Evolutionary conservation across 2,113 vertebrate genomes (phyloP).

Genomic region (Siphamia tubifer): DNA sequence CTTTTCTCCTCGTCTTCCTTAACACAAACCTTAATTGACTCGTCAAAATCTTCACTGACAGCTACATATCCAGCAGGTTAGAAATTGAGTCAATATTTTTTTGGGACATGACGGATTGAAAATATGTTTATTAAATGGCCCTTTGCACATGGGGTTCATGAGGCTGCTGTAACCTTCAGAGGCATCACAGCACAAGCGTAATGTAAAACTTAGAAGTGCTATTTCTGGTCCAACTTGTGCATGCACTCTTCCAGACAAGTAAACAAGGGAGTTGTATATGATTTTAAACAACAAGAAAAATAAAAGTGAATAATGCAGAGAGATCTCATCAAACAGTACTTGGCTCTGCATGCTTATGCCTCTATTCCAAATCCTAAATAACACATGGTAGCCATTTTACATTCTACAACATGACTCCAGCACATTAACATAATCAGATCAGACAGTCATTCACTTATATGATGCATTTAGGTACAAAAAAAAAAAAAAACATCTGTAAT

Average conservation of each 20-base stretch:
- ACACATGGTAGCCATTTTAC: conserved; percentile 34
- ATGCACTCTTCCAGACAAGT: conserved; percentile 29
- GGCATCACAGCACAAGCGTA: conserved; percentile 53
- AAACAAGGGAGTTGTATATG: conserved; percentile 17
- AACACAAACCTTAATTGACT: conserved; percentile 58
- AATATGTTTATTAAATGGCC: conserved; percentile 69
- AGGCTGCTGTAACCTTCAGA: conserved; percentile 56
- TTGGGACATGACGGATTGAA: conserved; percentile 64
- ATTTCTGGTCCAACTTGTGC: conserved; percentile 62
- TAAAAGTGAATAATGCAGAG: conserved; percentile 8
- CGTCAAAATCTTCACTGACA: conserved; percentile 68
- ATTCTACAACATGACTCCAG: conserved; percentile 1
- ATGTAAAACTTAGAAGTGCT: conserved; percentile 59
- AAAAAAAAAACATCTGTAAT: neutral
- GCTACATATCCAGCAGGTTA: conserved; percentile 55
- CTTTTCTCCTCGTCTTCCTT: too few species aligned
- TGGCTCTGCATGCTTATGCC: neutral
- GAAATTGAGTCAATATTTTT: conserved; percentile 73
- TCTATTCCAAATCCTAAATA: conserved; percentile 25
- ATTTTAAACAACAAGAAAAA: conserved; percentile 17
- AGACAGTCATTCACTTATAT: neutral
- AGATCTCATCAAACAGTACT: conserved; percentile 32
- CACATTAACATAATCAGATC: conserved; percentile 2
- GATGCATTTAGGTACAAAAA: neutral
- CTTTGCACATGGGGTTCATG: conserved; percentile 46